These are phyloP conservation scores for Polydrusus tereticollis DNA, from an alignment of 2,888 invertebrate genomes.

Conservation along the genomic window DNA sequence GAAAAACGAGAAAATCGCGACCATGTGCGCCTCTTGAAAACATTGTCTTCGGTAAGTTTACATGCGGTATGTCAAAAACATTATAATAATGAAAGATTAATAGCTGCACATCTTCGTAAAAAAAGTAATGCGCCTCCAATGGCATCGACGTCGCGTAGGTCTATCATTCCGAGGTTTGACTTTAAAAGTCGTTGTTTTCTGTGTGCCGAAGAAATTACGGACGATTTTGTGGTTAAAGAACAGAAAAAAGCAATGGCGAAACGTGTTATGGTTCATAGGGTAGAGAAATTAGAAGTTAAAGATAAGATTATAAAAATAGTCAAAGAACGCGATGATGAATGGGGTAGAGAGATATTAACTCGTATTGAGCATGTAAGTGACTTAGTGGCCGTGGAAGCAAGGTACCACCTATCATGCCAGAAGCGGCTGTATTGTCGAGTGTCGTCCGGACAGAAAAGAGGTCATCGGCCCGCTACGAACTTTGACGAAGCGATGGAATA, in stretches of 20 bases:
- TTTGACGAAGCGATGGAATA: conserved; percentile 50
- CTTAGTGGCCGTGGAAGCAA: conserved; percentile 14
- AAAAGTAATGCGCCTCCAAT: not conserved
- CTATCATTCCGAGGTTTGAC: not conserved
- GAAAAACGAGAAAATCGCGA: not conserved
- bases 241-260: not conserved
- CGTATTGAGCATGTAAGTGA: conserved; percentile 7
- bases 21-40: not conserved
- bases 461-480: conserved; percentile 40
- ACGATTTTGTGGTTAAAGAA: not conserved
- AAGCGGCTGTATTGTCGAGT: conserved; percentile 14
- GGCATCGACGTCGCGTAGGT: not conserved
- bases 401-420: conserved; percentile 2
- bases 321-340: conserved; percentile 9
- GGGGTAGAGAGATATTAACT: not conserved
- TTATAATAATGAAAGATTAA: conserved; percentile 7
- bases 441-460: conserved; percentile 30
- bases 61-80: conserved; percentile 15
- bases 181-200: not conserved
- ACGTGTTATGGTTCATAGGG: conserved; percentile 2
- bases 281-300: conserved; percentile 8
- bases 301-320: not conserved
- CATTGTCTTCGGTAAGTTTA: not conserved
- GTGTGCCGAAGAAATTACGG: conserved; percentile 4
- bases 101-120: not conserved